Conservation (phyloP, 1,140 invertebrate species). For the Papilio polyxenes region DNA sequence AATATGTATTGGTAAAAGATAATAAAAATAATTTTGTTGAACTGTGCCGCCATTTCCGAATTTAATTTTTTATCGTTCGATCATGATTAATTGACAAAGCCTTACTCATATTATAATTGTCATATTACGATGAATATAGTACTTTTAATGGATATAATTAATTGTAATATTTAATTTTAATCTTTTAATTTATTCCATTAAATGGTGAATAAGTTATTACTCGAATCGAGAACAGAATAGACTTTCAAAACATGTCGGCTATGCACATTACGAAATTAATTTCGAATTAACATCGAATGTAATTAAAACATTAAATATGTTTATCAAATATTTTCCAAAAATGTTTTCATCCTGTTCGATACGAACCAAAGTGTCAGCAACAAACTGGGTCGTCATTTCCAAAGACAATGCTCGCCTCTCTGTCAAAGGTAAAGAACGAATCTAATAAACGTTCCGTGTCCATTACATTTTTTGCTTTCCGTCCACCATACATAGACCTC, state of each 20-base stretch:
- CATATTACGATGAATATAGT: background rate
- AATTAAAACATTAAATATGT: background rate
- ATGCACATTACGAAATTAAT: background rate
- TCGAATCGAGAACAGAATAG: background rate
- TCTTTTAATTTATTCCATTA: background rate
- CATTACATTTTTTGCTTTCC: slow-evolving; percentile 70
- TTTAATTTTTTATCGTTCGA: slow-evolving; percentile 15
- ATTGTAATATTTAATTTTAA: slow-evolving; percentile 21
- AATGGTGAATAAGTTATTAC: background rate
- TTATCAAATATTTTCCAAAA: background rate
- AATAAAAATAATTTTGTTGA: slow-evolving; percentile 3
- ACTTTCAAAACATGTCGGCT: background rate
- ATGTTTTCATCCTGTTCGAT: slow-evolving; percentile 36
- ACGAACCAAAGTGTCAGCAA: slow-evolving; percentile 57
- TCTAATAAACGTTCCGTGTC: slow-evolving; percentile 75
- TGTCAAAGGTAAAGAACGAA: slow-evolving; percentile 78
- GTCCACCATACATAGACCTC: slow-evolving; percentile 61
- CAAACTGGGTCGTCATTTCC: slow-evolving; percentile 58
- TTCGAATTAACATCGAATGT: background rate
- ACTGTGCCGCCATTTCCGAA: background rate
- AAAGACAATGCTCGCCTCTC: slow-evolving; percentile 71
- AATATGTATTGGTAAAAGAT: background rate
- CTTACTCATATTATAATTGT: slow-evolving; percentile 4
- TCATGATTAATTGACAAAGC: slow-evolving; percentile 31
- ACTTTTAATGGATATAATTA: slow-evolving; percentile 10